Base-by-base conservation (phyloP, 1,140 invertebrate species). In the Thrips palmi region DNA sequence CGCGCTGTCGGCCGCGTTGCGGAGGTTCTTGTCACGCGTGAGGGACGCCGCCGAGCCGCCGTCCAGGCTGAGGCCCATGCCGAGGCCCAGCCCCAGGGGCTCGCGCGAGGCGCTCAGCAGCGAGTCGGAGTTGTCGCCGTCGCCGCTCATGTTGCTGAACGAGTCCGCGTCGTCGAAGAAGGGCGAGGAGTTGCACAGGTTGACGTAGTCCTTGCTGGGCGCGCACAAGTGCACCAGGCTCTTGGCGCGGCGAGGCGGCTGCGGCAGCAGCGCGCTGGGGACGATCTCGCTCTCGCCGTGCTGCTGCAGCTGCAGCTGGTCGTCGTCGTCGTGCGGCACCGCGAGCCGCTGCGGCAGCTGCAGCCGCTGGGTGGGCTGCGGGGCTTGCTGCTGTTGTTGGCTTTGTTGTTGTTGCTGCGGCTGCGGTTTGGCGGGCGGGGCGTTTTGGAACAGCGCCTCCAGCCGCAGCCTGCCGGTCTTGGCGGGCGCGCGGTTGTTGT, bases 121-220 rank as follows among this genome's bases (percentile, higher is more conserved):
- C 0, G 74, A 77, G 52, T 78, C 74, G 2, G 74, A 77, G 8
- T 70, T 70, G 48, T 76, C 71, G 32, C 70, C 71, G 18, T 62
- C 56, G 3, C n/a, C n/a, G n/a, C n/a, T n/a, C n/a, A n/a, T n/a
- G n/a, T n/a, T n/a, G n/a, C n/a, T n/a, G n/a, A n/a, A n/a, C n/a
- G n/a, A n/a, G n/a, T 74, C 71, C 31, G 77, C 74, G 38, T 72
- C 70, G 37, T 77, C 67, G 43, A 74, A 67, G 41, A 64, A 67
- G 30, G 53, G 50, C n/a, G n/a, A n/a, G n/a, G n/a, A n/a, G n/a
- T n/a, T n/a, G 25, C 55, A 51, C 40, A 55, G 54, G 4, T 47
- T 45, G 7, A 46, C 49, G 20, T 58, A 47, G 10, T 59, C 63
- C 40, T 52, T 57, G 45, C 37, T 51, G 41, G 45, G 58, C 40